A percentile compares a stretch with the other conserved stretches of the same genome.
Conservation (phyloP, 2,888 invertebrate genomes). For the Drosophila anomalata region DNA sequence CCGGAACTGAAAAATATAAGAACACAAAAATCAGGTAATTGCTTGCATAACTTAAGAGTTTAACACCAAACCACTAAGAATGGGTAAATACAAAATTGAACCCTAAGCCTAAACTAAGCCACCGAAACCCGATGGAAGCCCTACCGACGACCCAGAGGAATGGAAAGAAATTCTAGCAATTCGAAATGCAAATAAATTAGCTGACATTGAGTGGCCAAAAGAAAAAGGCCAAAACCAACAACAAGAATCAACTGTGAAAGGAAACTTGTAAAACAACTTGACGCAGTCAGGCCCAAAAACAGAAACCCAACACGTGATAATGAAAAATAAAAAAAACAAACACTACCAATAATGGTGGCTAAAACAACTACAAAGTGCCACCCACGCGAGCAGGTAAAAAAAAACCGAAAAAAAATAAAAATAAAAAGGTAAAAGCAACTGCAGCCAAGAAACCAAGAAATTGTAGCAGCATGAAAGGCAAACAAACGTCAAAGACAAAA, state of each 20-base stretch:
- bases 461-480: slow-evolving; percentile 34
- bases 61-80: slow-evolving; percentile 11
- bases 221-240: slow-evolving; percentile 11
- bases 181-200: slow-evolving; percentile 55
- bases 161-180: slow-evolving; percentile 36
- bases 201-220: slow-evolving; percentile 59
- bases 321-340: slow-evolving; percentile 36
- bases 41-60: background rate
- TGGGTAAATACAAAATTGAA: slow-evolving; percentile 11
- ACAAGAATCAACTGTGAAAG: too few species aligned
- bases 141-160: slow-evolving; percentile 36
- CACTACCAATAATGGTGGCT: slow-evolving; percentile 20
- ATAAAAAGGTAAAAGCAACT: slow-evolving; percentile 37
- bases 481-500: slow-evolving; percentile 53
- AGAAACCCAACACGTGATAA: slow-evolving; percentile 64
- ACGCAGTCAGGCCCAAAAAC: slow-evolving; percentile 28
- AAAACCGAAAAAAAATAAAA: slow-evolving; percentile 1
- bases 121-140: slow-evolving; percentile 36
- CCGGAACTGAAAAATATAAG: slow-evolving; percentile 88
- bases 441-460: slow-evolving; percentile 53
- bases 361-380: slow-evolving; percentile 49
- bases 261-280: slow-evolving; percentile 37
- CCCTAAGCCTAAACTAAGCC: slow-evolving; percentile 10
- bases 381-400: slow-evolving; percentile 63
- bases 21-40: slow-evolving; percentile 16